phyloP scores from a whole-genome alignment of 2,113 vertebrate species.

The Amphiprion ocellaris region DNA sequence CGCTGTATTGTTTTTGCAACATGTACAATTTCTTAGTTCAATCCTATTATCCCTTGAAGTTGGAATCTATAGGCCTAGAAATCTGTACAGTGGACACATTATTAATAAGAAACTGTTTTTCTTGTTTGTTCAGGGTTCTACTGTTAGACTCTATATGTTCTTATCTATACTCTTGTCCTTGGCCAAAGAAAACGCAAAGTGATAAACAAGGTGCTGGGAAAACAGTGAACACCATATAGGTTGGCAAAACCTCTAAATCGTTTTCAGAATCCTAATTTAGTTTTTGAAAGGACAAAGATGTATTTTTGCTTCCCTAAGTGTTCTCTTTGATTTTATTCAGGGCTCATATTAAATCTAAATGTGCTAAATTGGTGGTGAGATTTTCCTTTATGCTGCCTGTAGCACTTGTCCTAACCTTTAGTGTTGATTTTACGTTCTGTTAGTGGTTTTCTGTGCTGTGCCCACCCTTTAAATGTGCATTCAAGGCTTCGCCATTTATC shows the following conservation, averaged over 20 bases:
- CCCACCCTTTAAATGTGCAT: background rate
- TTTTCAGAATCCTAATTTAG: background rate
- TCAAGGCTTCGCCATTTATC: constrained; percentile 4
- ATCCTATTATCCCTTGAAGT: background rate
- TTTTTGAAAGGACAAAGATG: background rate
- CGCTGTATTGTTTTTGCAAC: no score
- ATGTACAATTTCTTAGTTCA: no score
- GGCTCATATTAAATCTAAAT: background rate
- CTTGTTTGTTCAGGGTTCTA: background rate
- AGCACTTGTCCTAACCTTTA: background rate
- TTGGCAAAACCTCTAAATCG: background rate
- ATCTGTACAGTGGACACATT: background rate
- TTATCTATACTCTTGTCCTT: constrained; percentile 26
- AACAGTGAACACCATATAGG: background rate
- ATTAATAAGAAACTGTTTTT: background rate
- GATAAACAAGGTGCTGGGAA: background rate
- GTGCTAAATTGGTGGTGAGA: background rate
- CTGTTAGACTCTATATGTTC: background rate
- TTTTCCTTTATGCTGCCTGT: background rate
- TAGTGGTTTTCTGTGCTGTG: background rate
- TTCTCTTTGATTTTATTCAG: constrained; percentile 9
- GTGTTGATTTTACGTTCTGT: background rate
- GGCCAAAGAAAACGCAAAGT: constrained; percentile 10
- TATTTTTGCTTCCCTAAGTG: background rate
- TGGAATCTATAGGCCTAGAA: constrained; percentile 3